Evolutionary conservation across 2,113 vertebrate species (phyloP).

Genomic region (Fregata magnificens): DNA sequence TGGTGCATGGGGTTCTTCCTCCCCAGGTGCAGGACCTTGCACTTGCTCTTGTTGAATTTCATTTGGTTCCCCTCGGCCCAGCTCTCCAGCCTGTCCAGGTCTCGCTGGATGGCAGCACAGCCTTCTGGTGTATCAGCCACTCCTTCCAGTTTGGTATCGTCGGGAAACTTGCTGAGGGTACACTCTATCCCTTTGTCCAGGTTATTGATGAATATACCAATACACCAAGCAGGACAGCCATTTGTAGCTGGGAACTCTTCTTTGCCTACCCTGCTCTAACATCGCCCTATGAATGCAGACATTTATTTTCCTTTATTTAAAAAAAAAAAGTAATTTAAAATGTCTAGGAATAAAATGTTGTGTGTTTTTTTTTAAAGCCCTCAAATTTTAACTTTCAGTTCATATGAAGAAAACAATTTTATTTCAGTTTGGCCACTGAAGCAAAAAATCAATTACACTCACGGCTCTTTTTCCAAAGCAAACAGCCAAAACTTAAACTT

Average conservation of each 20-base stretch:
- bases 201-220: too few species aligned
- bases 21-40: too few species aligned
- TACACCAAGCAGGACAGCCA: not conserved
- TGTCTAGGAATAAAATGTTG: not conserved
- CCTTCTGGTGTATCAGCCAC: too few species aligned
- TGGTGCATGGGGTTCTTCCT: too few species aligned
- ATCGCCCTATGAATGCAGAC: not conserved
- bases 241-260: not conserved
- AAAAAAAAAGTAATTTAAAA: not conserved
- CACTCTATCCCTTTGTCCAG: too few species aligned
- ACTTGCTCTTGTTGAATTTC: too few species aligned
- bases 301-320: not conserved
- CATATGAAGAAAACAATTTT: not conserved
- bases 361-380: not conserved
- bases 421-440: slow-evolving; percentile 17
- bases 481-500: slow-evolving; percentile 15
- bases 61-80: too few species aligned
- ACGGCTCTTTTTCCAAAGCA: slow-evolving; percentile 17
- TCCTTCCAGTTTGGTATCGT: too few species aligned
- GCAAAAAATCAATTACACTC: slow-evolving; percentile 26
- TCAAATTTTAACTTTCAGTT: not conserved
- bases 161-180: too few species aligned
- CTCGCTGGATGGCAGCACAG: too few species aligned
- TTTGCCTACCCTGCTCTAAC: not conserved
- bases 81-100: too few species aligned